phyloP scores from a whole-genome alignment of 2,888 invertebrate genomes.

The Erebia epiphron region DNA sequence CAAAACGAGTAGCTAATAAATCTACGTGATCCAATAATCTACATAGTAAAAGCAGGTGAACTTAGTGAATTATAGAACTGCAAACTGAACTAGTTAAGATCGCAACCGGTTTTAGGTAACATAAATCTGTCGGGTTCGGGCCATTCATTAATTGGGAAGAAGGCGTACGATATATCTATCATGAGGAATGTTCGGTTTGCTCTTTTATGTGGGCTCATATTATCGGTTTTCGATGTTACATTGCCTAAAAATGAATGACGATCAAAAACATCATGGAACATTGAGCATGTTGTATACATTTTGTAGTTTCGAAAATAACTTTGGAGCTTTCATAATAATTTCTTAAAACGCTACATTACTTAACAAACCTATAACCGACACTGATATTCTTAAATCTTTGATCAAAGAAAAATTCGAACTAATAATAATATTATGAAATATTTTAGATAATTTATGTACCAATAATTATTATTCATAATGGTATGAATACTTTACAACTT shows the following conservation, averaged over 20 bases:
- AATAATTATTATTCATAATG: too few species aligned
- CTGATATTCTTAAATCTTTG: too few species aligned
- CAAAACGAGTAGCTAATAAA: constrained; percentile 13
- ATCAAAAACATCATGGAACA: too few species aligned
- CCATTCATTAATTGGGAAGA: constrained; percentile 35
- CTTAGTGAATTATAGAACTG: constrained; percentile 30
- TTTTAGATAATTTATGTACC: too few species aligned
- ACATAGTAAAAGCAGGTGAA: constrained; percentile 27
- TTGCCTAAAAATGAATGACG: too few species aligned
- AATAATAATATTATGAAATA: too few species aligned
- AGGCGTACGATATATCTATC: constrained; percentile 24
- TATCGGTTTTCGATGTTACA: background rate
- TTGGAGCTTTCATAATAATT: background rate
- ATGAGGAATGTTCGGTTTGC: constrained; percentile 21
- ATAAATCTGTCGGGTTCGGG: constrained; percentile 30
- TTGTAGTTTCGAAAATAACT: background rate
- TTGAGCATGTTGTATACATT: too few species aligned
- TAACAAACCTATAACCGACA: too few species aligned
- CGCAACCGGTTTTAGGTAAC: constrained; percentile 32
- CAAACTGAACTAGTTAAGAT: constrained; percentile 33
- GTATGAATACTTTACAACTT: too few species aligned
- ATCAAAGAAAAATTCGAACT: too few species aligned
- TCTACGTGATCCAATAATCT: constrained; percentile 9
- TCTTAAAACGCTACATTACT: background rate
- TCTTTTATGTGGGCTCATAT: constrained; percentile 12